phyloP scores from a whole-genome alignment of 2,113 vertebrate genomes.

The Erpornis zantholeuca region DNA sequence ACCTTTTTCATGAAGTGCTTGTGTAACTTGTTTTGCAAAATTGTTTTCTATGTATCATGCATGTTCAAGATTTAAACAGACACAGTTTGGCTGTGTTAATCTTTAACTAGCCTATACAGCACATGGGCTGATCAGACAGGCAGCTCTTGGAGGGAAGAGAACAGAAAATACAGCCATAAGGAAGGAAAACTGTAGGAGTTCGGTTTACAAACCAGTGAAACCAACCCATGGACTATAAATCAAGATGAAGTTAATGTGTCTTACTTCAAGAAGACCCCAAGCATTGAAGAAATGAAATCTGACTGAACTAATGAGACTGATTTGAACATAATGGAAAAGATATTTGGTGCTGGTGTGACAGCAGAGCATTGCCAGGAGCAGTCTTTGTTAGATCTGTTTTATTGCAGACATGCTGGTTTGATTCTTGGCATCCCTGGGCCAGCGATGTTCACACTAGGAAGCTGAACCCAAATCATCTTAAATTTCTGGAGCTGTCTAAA shows the following conservation, averaged over 20 bases:
- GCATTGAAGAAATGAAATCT: conserved; percentile 8
- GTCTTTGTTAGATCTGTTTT: conserved; percentile 25
- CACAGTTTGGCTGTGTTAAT: conserved; percentile 4
- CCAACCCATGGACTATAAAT: conserved; percentile 31
- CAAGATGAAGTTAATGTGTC: conserved; percentile 15
- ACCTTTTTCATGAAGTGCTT: neutral
- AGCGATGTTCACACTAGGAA: neutral
- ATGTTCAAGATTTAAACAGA: neutral
- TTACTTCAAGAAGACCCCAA: conserved; percentile 17
- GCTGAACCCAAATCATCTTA: conserved; percentile 13
- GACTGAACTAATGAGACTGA: conserved; percentile 31
- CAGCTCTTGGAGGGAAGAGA: neutral
- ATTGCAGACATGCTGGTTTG: neutral
- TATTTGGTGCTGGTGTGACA: neutral
- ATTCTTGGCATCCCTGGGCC: neutral
- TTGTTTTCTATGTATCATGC: neutral
- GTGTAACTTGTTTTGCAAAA: neutral
- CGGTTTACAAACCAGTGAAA: conserved; percentile 53
- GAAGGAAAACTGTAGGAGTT: conserved; percentile 43
- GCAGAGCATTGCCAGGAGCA: neutral
- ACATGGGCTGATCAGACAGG: conserved; percentile 7
- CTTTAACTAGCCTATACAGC: conserved; percentile 44
- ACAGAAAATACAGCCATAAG: conserved; percentile 45
- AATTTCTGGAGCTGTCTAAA: conserved; percentile 15
- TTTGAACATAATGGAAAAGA: conserved; percentile 38